phyloP scores from a whole-genome alignment of 2,113 vertebrate genomes.

The Neodon shergylaensis region DNA sequence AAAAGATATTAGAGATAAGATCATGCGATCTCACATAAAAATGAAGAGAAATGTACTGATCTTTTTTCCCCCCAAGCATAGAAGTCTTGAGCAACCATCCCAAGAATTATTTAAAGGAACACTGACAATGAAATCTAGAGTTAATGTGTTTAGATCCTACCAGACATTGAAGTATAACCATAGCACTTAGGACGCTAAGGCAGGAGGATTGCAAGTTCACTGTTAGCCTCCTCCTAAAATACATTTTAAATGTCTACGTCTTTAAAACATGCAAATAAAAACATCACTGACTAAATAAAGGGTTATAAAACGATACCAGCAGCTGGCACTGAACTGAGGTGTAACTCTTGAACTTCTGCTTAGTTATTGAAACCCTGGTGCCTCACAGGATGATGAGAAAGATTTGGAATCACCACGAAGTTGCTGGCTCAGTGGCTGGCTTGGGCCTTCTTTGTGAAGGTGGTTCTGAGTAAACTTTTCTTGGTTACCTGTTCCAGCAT shows the following conservation, averaged over 20 bases:
- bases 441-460: neutral
- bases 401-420: neutral
- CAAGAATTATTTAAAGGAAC: slow-evolving; percentile 11
- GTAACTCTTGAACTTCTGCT: neutral
- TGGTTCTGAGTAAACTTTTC: neutral
- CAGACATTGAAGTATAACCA: too few species aligned
- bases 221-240: neutral
- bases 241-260: neutral
- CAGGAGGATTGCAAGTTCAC: neutral
- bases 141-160: neutral
- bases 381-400: neutral
- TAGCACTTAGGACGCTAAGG: neutral
- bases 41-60: slow-evolving; percentile 53
- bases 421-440: neutral
- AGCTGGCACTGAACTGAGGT: neutral
- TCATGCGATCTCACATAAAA: neutral
- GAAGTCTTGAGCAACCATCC: neutral
- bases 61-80: neutral
- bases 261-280: slow-evolving; percentile 42
- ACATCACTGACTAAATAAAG: slow-evolving; percentile 11
- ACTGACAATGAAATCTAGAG: slow-evolving; percentile 52
- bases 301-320: neutral
- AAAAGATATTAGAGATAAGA: neutral
- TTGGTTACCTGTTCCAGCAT: neutral
- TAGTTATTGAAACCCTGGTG: slow-evolving; percentile 39